Base-by-base conservation (phyloP, 2,888 invertebrate genomes). In the Gisinianus flammeolus region DNA sequence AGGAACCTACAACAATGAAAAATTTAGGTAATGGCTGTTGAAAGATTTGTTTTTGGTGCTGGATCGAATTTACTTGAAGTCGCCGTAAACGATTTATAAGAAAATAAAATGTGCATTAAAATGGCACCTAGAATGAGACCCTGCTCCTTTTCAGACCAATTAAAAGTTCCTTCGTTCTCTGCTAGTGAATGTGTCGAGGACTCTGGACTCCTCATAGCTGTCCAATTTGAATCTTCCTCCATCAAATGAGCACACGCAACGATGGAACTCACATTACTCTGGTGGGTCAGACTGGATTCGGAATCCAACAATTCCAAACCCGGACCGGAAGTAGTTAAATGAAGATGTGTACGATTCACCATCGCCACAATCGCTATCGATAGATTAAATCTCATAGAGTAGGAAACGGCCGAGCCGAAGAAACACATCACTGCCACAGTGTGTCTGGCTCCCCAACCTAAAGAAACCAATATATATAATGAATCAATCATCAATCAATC, bases 71-170 rank as follows among this genome's bases (percentile, higher is more conserved):
- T n/a, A n/a, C n/a, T n/a, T n/a, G n/a, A n/a, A n/a, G n/a, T n/a
- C n/a, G n/a, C n/a, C n/a, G n/a, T n/a, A n/a, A n/a, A n/a, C n/a
- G n/a, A n/a, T n/a, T n/a, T n/a, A n/a, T n/a, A n/a, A n/a, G n/a
- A n/a, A n/a, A n/a, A n/a, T n/a, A n/a, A n/a, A n/a, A n/a, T n/a
- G n/a, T n/a, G n/a, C n/a, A n/a, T n/a, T n/a, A 83, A 83, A 54
- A 83, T 83, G 1, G 84, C 77, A 0, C 81, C 83, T 26, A 84
- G 74, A 30, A 83, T 73, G 10, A 79, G 19, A 35, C 78, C 80
- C 52, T 83, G 76, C 28, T 79, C 78, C 24, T 70, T 76, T 31
- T 77, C 76, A 22, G 75, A 52, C 83, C 83, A 83, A 22, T 76
- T 56, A 69, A 80, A 83, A 33, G 68, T 69, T 16, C 58, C 68